These are phyloP conservation scores for Athene noctua DNA, from an alignment of 2,113 vertebrate species.

Conservation along the genomic window DNA sequence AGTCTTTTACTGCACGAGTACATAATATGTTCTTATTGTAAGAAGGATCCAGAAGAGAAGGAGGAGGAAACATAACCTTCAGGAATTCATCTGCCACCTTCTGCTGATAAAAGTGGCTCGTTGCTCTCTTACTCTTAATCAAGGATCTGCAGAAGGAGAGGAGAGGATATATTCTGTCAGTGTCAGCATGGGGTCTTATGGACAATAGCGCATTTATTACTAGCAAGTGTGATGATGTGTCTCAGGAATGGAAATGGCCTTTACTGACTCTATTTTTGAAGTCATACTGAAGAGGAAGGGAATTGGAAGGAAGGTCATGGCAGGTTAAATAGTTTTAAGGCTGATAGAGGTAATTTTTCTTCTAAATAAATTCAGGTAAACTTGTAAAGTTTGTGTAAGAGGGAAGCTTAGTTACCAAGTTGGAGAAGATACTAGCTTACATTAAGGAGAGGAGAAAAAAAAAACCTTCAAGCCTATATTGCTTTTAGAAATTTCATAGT, in stretches of 20 bases:
- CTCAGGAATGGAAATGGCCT: neutral
- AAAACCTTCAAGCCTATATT: neutral
- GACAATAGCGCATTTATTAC: neutral
- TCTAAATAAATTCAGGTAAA: neutral
- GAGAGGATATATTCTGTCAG: neutral
- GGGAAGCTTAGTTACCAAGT: neutral
- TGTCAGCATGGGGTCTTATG: fast-evolving
- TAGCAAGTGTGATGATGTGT: fast-evolving
- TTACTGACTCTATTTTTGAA: neutral
- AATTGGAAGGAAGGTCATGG: neutral
- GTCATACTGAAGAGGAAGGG: neutral
- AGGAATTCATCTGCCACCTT: neutral
- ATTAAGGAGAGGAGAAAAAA: neutral
- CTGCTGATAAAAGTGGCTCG: neutral
- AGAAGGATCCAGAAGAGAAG: neutral
- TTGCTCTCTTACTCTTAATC: neutral
- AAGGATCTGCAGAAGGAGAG: neutral
- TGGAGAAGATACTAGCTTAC: neutral
- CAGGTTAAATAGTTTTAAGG: neutral
- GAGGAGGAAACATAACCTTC: neutral
- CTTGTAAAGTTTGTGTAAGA: neutral
- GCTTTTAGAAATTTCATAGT: neutral
- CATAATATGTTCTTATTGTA: fast-evolving
- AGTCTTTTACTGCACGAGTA: neutral
- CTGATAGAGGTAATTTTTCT: neutral